These are phyloP conservation scores for Papilio machaon DNA, from an alignment of 1,140 invertebrate genomes.

Conservation along the genomic window DNA sequence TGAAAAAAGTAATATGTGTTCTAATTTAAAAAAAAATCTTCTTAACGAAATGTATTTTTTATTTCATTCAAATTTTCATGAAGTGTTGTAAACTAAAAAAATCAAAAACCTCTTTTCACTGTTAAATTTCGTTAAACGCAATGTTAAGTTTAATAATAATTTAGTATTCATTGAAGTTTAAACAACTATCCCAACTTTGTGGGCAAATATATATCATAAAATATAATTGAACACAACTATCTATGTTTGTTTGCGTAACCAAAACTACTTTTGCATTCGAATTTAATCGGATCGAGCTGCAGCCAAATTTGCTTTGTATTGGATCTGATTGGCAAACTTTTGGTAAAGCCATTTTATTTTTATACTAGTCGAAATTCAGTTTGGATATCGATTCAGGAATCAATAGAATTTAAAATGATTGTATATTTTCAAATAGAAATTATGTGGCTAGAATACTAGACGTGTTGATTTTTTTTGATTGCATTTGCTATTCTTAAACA, in stretches of 20 bases:
- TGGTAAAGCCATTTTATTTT: conserved; percentile 16
- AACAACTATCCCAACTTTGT: not conserved
- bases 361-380: conserved; percentile 3
- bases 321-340: conserved; percentile 21
- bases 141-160: not conserved
- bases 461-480: not conserved
- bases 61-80: not conserved
- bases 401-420: not conserved
- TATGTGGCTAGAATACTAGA: not conserved
- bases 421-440: not conserved
- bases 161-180: not conserved
- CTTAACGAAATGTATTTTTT: not conserved
- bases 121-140: not conserved
- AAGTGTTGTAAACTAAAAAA: not conserved
- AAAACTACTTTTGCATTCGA: conserved; percentile 30
- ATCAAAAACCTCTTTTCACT: not conserved
- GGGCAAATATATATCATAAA: not conserved
- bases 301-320: conserved; percentile 32
- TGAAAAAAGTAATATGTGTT: not conserved
- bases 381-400: not conserved
- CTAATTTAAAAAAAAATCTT: not conserved
- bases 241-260: conserved; percentile 28
- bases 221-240: conserved; percentile 13
- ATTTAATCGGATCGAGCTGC: conserved; percentile 33
- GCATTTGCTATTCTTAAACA: not conserved